Conservation (phyloP, 2,888 invertebrate genomes). For the Tribolium freemani region DNA sequence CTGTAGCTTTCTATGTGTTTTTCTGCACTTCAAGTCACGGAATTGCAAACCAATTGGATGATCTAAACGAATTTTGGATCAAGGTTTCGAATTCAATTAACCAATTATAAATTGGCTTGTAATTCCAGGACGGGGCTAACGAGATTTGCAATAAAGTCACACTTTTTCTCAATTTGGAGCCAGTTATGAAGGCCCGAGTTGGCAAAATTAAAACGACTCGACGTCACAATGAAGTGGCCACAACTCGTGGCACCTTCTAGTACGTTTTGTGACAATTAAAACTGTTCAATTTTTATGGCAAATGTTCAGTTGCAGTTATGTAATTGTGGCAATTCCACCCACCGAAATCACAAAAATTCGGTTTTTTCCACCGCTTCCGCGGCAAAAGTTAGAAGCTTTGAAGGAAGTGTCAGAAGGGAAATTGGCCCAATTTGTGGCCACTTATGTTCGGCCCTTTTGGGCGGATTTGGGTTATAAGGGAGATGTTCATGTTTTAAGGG, state of each 20-base stretch:
- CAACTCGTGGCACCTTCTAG: conserved; percentile 47
- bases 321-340: conserved; percentile 55
- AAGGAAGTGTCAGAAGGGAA: conserved; percentile 40
- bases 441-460: conserved; percentile 59
- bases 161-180: conserved; percentile 43
- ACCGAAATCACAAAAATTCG: conserved; percentile 50
- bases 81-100: conserved; percentile 36
- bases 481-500: conserved; percentile 50
- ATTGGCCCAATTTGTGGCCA: conserved; percentile 55
- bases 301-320: conserved; percentile 50
- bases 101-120: background rate
- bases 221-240: conserved; percentile 45
- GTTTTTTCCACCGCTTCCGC: conserved; percentile 53
- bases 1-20: conserved; percentile 57
- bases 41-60: conserved; percentile 48
- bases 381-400: conserved; percentile 38
- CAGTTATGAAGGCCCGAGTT: conserved; percentile 23
- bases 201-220: conserved; percentile 44
- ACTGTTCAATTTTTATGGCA: background rate
- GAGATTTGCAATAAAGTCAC: conserved; percentile 51
- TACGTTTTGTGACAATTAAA: conserved; percentile 33
- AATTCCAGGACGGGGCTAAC: conserved; percentile 52
- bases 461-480: conserved; percentile 50
- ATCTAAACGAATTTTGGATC: conserved; percentile 45
- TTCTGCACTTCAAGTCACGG: conserved; percentile 56